Percentiles rank a stretch among this genome's conserved stretches.
These are phyloP conservation scores for Nymphalis io DNA, from an alignment of 1,140 invertebrate genomes.

Conservation along the genomic window DNA sequence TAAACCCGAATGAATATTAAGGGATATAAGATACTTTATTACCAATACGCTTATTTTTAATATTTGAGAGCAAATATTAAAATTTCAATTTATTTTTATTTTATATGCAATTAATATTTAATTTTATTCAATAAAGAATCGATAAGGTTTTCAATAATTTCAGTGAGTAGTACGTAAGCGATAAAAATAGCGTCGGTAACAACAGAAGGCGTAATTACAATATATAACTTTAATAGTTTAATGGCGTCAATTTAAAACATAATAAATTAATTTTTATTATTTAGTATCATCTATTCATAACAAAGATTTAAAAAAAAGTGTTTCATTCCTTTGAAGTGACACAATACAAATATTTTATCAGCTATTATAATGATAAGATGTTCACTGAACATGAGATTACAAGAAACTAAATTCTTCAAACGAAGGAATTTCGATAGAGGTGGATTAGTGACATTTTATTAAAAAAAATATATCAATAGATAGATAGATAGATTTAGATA, in stretches of 20 bases:
- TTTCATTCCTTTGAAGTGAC: neutral
- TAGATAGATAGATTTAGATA: too few relatives aligned
- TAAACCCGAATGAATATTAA: neutral
- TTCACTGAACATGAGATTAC: neutral
- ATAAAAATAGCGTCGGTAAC: slow-evolving; percentile 3
- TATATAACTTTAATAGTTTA: neutral
- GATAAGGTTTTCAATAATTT: slow-evolving; percentile 2
- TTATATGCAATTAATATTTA: neutral
- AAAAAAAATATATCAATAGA: neutral
- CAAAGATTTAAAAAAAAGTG: too few relatives aligned
- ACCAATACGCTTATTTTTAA: neutral
- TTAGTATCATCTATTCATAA: neutral
- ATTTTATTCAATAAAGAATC: neutral
- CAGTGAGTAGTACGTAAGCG: neutral
- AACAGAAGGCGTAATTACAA: neutral
- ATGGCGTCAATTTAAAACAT: neutral
- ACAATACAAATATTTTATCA: slow-evolving; percentile 1
- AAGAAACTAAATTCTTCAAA: neutral
- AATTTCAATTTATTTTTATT: neutral
- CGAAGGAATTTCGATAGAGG: neutral
- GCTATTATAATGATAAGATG: neutral
- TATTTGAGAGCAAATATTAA: neutral
- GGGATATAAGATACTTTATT: neutral
- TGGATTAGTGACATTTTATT: neutral
- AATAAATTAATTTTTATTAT: neutral